Evolutionary conservation across 2,888 invertebrate species (phyloP), one percentile per base, ranked within the genome.

Genomic region (Rhyacophila evoluta): DNA sequence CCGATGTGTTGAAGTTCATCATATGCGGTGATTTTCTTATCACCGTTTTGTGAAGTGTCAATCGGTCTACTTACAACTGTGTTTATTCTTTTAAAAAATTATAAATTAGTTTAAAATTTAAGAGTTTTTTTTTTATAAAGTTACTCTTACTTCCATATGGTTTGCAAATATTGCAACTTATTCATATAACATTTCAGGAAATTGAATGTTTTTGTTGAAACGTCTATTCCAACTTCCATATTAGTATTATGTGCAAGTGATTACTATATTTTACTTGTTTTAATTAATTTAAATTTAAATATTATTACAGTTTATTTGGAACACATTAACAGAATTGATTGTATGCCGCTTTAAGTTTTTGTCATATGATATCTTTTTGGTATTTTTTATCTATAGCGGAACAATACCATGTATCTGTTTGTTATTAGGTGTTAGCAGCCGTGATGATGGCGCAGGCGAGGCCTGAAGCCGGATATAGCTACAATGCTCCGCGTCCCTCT

Each of bases 391-490:
- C 25, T 77, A 55, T 10, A 55, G 55, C 55, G 25, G 12, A 55
- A 25, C 12, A 55, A 55, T 19, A 19, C 55, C 12, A 39, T 55
- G 25, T 27, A 55, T 25, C 19, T 74, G n/a, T 75, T n/a, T 75
- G 69, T 75, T 75, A 75, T 69, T 71, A 82, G 82, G 80, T 82
- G 72, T 76, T 83, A 74, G 79, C 81, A 71, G 81, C 86, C 74
- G 77, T 86, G 76, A 84, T 84, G 74, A 81, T 85, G 75, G 84
- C 84, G 37, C 84, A 85, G 77, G 86, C 84, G 75, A 84, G 85
- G 55, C 87, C 87, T 70, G 86, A 87, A 79, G 87, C 87, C 81
- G 87, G 86, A 80, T 87, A 87, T 84, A 87, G 86, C 83, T 86
- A 84, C 83, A 80, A 75, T 81, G 85, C 86, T 83, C 84, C 86